Base-by-base conservation (phyloP, 2,113 vertebrate species). In the Porphyrio hochstetteri region DNA sequence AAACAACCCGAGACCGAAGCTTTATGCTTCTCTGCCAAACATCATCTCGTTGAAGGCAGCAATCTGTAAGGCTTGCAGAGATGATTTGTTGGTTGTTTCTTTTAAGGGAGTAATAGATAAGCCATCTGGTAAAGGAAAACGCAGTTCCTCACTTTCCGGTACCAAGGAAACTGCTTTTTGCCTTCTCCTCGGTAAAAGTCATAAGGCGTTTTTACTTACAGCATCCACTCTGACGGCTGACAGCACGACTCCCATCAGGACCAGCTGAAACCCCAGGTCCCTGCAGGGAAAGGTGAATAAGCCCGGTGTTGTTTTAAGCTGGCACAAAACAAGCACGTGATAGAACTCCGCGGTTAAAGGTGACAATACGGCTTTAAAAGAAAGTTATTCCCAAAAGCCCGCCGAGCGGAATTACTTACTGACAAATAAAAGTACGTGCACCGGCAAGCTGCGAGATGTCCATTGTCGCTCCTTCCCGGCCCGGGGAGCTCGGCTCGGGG, bases 321-420 rank as follows among this genome's bases (percentile, higher is more conserved):
- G 18, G 48, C 20, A 11, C 72, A 53, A 88, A 81, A 64, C 74
- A 75, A 55, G 27, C 83, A 95, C 83, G 84, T 44, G 91, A 92
- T 9, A 60, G 70, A 60, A 31, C 83, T 48, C 16, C 2, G 27
- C 60, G 11, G 36, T 69, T 78, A 63, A 88, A 88, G 86, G 68
- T 64, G 74, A 61, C 63, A 31, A 61, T 64, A 72, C 60, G 56
- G 71, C 92, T 97, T 97, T 84, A 60, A 88, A 86, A 46, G 44
- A 76, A 65, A 88, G 76, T 81, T 67, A 8, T 8, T 88, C 74
- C 91, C 92, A 57, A n/a, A 76, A 76, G 57, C 75, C 59, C 20
- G 10, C 76, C 16, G 71, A 88, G 86, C 76, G 82, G 91, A 63
- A 52, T 81, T 75, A 97, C 96, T 96, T 97, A 97, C 96, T 92